Conservation (phyloP, 2,113 vertebrate species). For the Silurus meridionalis region DNA sequence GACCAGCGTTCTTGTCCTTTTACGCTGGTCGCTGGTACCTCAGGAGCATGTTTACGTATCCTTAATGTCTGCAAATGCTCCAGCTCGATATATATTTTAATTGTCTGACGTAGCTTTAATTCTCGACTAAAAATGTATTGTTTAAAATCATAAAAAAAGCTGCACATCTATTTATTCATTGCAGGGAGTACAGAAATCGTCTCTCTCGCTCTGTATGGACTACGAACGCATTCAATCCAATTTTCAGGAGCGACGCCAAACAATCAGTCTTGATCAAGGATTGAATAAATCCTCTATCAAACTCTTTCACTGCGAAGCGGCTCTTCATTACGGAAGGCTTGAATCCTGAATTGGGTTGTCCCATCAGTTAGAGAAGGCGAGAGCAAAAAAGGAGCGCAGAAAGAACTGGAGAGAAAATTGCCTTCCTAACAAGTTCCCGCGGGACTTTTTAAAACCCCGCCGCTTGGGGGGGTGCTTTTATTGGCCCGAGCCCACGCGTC, state of each 20-base stretch:
- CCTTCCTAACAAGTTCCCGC: background rate
- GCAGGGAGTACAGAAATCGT: slow-evolving; percentile 43
- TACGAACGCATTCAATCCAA: slow-evolving; percentile 66
- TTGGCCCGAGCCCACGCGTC: background rate
- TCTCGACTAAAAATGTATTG: background rate
- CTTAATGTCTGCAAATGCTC: too few relatives aligned
- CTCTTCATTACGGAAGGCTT: slow-evolving; percentile 66
- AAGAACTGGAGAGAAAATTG: slow-evolving; percentile 2
- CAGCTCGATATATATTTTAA: too few relatives aligned
- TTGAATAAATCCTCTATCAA: slow-evolving; percentile 76
- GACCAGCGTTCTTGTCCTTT: too few relatives aligned
- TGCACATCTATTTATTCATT: background rate
- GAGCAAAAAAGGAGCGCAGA: background rate
- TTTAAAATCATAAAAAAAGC: background rate
- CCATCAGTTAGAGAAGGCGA: slow-evolving; percentile 44
- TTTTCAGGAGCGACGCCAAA: slow-evolving; percentile 71
- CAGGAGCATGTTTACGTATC: too few relatives aligned
- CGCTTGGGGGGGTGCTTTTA: background rate
- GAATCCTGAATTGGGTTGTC: slow-evolving; percentile 67
- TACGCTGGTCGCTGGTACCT: too few relatives aligned
- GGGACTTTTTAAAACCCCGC: background rate
- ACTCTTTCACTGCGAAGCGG: slow-evolving; percentile 68
- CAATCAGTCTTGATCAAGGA: slow-evolving; percentile 76
- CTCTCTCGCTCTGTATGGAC: slow-evolving; percentile 60
- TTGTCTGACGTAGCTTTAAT: too few relatives aligned